A percentile compares a stretch with the other conserved stretches of the same genome.
Conservation (phyloP, 2,888 invertebrate species). For the Phaonia tiefii region DNA sequence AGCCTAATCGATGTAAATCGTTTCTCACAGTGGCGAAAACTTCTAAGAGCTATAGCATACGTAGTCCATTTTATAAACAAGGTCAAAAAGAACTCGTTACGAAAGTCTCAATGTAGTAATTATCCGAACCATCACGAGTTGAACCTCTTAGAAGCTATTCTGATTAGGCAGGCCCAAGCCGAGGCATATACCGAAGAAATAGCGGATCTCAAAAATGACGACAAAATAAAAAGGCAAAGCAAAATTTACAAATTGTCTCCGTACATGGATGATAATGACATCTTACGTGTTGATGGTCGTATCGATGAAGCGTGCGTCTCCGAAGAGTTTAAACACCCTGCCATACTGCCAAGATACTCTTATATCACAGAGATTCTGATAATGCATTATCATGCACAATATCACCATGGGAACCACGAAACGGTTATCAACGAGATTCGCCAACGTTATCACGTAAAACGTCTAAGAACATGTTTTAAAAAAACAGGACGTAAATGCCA, state of each 20-base stretch:
- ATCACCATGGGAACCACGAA: constrained; percentile 27
- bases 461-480: not conserved
- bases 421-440: too few species aligned
- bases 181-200: constrained; percentile 9
- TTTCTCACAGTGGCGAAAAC: constrained; percentile 51
- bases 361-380: constrained; percentile 27
- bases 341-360: constrained; percentile 23
- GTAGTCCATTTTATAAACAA: constrained; percentile 4
- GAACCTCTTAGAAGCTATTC: not conserved
- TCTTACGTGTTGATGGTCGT: constrained; percentile 11
- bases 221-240: constrained; percentile 27
- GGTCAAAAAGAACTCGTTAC: not conserved
- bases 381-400: constrained; percentile 25
- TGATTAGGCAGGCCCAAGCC: not conserved
- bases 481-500: not conserved
- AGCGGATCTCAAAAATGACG: not conserved
- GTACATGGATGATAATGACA: constrained; percentile 8
- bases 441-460: not conserved
- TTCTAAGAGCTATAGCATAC: not conserved
- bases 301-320: constrained; percentile 25
- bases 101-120: too few species aligned
- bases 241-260: constrained; percentile 44
- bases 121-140: too few species aligned
- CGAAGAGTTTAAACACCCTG: constrained; percentile 34
- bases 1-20: constrained; percentile 23